phyloP scores from a whole-genome alignment of 2,113 vertebrate genomes.

The Solea solea region DNA sequence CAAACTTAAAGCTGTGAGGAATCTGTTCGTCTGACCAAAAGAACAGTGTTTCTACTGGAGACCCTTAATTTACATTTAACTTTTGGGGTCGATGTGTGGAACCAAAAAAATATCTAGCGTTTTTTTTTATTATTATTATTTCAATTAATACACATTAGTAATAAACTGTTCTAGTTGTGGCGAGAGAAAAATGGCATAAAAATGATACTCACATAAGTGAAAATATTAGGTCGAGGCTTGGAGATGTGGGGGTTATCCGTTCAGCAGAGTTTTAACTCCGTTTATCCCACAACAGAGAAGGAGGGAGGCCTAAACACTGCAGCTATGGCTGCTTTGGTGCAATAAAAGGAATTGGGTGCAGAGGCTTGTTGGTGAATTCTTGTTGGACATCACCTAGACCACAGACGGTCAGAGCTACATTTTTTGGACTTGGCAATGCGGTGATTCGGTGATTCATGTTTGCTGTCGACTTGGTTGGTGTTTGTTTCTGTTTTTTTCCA shows the following conservation, averaged over 20 bases:
- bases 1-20: conserved; percentile 10
- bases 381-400: conserved; percentile 68
- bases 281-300: conserved; percentile 11
- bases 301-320: conserved; percentile 33
- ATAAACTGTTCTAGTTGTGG: too few relatives aligned
- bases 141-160: too few relatives aligned
- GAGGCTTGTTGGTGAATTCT: conserved; percentile 70
- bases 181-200: not conserved
- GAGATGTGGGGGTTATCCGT: conserved; percentile 27
- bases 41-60: not conserved
- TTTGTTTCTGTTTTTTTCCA: not conserved
- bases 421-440: conserved; percentile 81
- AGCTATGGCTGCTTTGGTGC: conserved; percentile 69
- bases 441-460: conserved; percentile 34
- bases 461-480: conserved; percentile 7
- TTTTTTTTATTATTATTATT: too few relatives aligned
- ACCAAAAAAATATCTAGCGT: not conserved
- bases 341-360: conserved; percentile 77
- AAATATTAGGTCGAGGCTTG: conserved; percentile 7
- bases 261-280: conserved; percentile 19
- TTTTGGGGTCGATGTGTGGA: not conserved
- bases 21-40: conserved; percentile 10
- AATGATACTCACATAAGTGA: conserved; percentile 51
- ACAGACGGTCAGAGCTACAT: conserved; percentile 81
- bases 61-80: too few relatives aligned